These are phyloP conservation scores for Eucriotettix oculatus DNA, from an alignment of 2,888 invertebrate species.

Conservation along the genomic window DNA sequence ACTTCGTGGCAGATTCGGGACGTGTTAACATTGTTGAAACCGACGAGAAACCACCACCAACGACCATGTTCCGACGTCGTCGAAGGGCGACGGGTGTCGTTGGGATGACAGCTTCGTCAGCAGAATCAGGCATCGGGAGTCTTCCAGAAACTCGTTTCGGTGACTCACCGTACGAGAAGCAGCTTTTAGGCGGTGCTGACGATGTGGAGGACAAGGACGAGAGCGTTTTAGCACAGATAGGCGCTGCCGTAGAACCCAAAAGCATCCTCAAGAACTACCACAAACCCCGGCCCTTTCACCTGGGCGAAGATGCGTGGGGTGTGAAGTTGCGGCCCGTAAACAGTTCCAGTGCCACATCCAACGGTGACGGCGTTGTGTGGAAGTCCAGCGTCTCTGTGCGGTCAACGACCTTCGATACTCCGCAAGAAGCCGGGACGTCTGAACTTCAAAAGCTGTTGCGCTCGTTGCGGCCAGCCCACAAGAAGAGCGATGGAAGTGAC, in stretches of 20 bases:
- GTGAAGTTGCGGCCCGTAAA: slow-evolving; percentile 29
- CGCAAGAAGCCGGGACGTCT: neutral
- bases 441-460: slow-evolving; percentile 13
- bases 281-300: slow-evolving; percentile 5
- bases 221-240: slow-evolving; percentile 13
- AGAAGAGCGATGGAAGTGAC: neutral
- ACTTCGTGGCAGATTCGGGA: slow-evolving; percentile 73
- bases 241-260: slow-evolving; percentile 15
- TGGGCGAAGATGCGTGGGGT: slow-evolving; percentile 25
- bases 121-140: slow-evolving; percentile 25
- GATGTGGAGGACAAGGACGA: slow-evolving; percentile 7
- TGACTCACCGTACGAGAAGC: slow-evolving; percentile 31
- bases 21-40: slow-evolving; percentile 76
- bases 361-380: slow-evolving; percentile 21
- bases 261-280: slow-evolving; percentile 10
- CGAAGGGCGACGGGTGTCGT: slow-evolving; percentile 34
- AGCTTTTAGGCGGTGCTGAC: slow-evolving; percentile 20
- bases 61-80: slow-evolving; percentile 58
- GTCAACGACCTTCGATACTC: slow-evolving; percentile 10
- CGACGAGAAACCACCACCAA: slow-evolving; percentile 72
- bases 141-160: slow-evolving; percentile 50
- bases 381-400: slow-evolving; percentile 27
- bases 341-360: slow-evolving; percentile 12
- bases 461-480: slow-evolving; percentile 11
- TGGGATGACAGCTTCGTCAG: slow-evolving; percentile 3